Evolutionary conservation across 1,140 invertebrate species (phyloP).

Genomic region (Euwallacea fornicatus): DNA sequence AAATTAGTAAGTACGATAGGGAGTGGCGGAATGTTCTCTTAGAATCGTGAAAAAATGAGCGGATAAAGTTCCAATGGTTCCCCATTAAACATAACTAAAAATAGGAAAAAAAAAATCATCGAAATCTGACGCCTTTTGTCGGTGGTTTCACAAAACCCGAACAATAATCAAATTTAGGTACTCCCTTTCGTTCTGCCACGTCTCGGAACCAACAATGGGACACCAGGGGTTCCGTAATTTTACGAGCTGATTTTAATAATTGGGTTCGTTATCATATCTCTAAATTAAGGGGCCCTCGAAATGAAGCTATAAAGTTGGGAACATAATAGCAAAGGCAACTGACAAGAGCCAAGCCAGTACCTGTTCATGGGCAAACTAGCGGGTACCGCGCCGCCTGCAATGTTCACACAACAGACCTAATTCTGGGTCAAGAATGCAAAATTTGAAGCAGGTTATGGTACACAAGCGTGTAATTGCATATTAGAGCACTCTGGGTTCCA

Average conservation of each 20-base stretch:
- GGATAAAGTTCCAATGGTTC: no score
- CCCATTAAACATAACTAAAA: no score
- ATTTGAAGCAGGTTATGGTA: conserved; percentile 14
- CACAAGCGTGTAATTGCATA: conserved; percentile 15
- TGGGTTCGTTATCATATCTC: not conserved
- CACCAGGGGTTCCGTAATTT: conserved; percentile 6
- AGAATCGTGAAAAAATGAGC: no score
- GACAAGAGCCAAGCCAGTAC: not conserved
- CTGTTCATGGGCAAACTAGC: not conserved
- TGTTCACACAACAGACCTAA: not conserved
- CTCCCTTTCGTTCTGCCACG: conserved; percentile 9
- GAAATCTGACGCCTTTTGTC: no score
- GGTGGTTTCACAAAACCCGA: no score
- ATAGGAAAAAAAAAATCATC: no score
- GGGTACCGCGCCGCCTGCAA: no score
- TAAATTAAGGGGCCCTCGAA: not conserved
- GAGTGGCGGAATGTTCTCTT: no score
- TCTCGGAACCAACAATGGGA: conserved; percentile 11
- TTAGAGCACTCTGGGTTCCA: conserved; percentile 15
- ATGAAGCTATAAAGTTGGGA: not conserved
- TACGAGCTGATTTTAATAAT: conserved; percentile 9
- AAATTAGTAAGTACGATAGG: no score
- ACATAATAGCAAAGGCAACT: not conserved
- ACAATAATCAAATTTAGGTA: conserved; percentile 15
- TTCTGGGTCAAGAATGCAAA: conserved; percentile 7